These are phyloP conservation scores for Eupeodes corollae DNA, from an alignment of 1,140 invertebrate species.

Conservation along the genomic window DNA sequence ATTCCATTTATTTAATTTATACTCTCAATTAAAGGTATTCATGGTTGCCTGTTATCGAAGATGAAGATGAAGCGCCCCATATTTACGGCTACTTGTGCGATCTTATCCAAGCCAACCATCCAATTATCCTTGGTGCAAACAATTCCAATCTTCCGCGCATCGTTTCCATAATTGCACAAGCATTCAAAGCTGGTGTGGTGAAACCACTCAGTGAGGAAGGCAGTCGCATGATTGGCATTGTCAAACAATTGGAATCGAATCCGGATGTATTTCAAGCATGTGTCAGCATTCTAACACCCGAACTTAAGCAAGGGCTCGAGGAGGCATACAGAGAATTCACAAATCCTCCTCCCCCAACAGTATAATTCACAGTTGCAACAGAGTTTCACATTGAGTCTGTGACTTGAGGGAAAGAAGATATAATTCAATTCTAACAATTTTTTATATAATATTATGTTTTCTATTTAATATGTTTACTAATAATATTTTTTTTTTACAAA, in stretches of 20 bases:
- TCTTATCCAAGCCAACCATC: constrained; percentile 84
- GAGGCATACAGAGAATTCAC: constrained; percentile 42
- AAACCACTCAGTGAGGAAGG: constrained; percentile 46
- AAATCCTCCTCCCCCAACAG: constrained; percentile 1
- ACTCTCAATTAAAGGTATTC: constrained; percentile 49
- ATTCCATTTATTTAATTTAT: constrained; percentile 3
- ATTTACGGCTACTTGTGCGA: constrained; percentile 94
- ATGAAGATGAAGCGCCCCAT: constrained; percentile 87
- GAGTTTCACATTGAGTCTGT: no score
- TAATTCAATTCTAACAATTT: no score
- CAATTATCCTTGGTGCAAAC: constrained; percentile 68
- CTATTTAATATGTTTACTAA: no score
- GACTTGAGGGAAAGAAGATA: no score
- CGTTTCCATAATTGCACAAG: constrained; percentile 80
- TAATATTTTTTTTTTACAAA: no score
- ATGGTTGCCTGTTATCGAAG: constrained; percentile 93
- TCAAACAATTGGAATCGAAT: constrained; percentile 60
- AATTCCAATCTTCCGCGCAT: constrained; percentile 82
- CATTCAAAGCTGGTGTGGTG: constrained; percentile 71
- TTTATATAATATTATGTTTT: no score
- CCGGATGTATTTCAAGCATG: constrained; percentile 74
- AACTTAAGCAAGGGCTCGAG: constrained; percentile 73
- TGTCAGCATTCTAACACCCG: constrained; percentile 56
- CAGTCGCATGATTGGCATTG: constrained; percentile 54
- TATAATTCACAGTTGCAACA: no score